phyloP scores from a whole-genome alignment of 2,888 invertebrate species.

The Lutraria lutraria region DNA sequence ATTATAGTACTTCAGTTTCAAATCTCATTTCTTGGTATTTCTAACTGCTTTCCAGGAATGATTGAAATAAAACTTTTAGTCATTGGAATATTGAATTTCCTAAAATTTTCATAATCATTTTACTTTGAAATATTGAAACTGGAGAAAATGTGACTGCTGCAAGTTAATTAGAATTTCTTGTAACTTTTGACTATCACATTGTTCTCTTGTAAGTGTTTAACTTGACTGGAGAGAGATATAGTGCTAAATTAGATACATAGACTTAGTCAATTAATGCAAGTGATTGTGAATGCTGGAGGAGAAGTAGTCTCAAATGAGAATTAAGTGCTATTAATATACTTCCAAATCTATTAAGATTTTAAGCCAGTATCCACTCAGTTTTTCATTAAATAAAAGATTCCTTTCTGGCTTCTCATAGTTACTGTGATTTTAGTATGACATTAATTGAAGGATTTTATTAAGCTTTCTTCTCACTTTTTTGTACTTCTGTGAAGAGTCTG shows the following conservation, averaged over 20 bases:
- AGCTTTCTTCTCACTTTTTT: no score
- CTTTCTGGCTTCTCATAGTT: no score
- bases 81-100: neutral
- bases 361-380: no score
- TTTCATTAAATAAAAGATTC: no score
- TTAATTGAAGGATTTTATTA: no score
- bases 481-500: no score
- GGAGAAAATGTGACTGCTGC: neutral
- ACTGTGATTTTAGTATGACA: no score
- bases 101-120: constrained; percentile 22
- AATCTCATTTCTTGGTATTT: neutral
- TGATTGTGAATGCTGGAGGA: neutral
- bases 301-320: neutral
- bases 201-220: no score
- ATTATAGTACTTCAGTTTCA: neutral
- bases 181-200: neutral
- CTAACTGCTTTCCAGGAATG: neutral
- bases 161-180: constrained; percentile 10
- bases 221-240: neutral
- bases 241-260: neutral
- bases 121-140: constrained; percentile 25
- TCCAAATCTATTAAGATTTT: no score
- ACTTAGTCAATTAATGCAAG: neutral
- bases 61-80: neutral
- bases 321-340: neutral